Percentiles rank a stretch among this genome's conserved stretches.
These are phyloP conservation scores for Zaprionus gabonicus DNA, from an alignment of 1,140 invertebrate genomes.

Conservation along the genomic window DNA sequence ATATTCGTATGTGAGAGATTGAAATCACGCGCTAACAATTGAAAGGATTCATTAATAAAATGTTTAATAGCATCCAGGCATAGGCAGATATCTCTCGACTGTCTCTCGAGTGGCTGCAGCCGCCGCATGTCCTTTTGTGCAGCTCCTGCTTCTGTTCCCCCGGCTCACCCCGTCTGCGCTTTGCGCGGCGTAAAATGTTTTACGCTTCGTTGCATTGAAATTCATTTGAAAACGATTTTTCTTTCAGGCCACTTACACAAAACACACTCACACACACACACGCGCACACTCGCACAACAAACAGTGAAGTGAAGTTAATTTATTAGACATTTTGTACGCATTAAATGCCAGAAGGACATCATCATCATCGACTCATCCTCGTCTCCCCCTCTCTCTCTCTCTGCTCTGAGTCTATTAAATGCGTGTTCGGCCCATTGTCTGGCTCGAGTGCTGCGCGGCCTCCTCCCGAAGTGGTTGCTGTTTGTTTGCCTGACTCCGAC, in stretches of 20 bases:
- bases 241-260: slow-evolving; percentile 79
- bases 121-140: slow-evolving; percentile 74
- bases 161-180: slow-evolving; percentile 32
- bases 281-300: slow-evolving; percentile 32
- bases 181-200: slow-evolving; percentile 76
- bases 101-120: slow-evolving; percentile 61
- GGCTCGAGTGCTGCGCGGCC: slow-evolving; percentile 60
- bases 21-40: slow-evolving; percentile 82
- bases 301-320: slow-evolving; percentile 79
- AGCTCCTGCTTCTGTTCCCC: slow-evolving; percentile 35
- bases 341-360: slow-evolving; percentile 81
- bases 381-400: slow-evolving; percentile 16
- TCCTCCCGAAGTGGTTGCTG: slow-evolving; percentile 68
- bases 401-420: slow-evolving; percentile 77
- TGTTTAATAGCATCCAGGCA: slow-evolving; percentile 70
- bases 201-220: slow-evolving; percentile 83
- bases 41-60: slow-evolving; percentile 83
- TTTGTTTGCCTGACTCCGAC: slow-evolving; percentile 68
- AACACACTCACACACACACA: slow-evolving; percentile 60
- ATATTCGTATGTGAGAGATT: slow-evolving; percentile 59
- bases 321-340: slow-evolving; percentile 83
- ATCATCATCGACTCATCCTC: slow-evolving; percentile 70
- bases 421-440: slow-evolving; percentile 74
- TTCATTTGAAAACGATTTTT: slow-evolving; percentile 83
- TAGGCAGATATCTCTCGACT: slow-evolving; percentile 37